Percentiles rank a stretch among this genome's conserved stretches.
These are phyloP conservation scores for Thrips palmi DNA, from an alignment of 1,140 invertebrate species.

Conservation along the genomic window DNA sequence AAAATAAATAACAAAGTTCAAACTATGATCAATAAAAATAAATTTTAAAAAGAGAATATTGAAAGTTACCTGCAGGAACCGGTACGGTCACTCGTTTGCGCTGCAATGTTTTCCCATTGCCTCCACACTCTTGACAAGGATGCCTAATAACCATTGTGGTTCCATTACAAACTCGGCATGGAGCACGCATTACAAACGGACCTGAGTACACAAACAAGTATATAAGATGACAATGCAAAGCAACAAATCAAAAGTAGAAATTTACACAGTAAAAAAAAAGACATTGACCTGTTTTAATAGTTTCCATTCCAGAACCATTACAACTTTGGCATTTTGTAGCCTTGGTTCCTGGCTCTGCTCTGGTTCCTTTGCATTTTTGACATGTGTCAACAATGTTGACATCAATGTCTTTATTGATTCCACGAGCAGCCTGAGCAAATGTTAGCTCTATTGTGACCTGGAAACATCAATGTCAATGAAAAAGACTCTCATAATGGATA, in stretches of 20 bases:
- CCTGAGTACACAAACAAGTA: conserved; percentile 31
- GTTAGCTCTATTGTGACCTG: conserved; percentile 74
- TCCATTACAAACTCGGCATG: conserved; percentile 86
- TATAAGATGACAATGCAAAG: conserved; percentile 7
- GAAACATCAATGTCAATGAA: conserved; percentile 17
- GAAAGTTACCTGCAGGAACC: conserved; percentile 69
- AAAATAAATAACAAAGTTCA: conserved; percentile 12
- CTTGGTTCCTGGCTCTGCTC: conserved; percentile 76
- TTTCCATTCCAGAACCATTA: conserved; percentile 95
- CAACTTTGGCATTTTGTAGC: conserved; percentile 74
- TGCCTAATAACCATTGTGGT: conserved; percentile 69
- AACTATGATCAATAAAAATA: conserved; percentile 7
- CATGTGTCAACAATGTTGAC: conserved; percentile 89
- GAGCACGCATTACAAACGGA: conserved; percentile 93
- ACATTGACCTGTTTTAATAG: conserved; percentile 44
- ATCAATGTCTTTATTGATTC: conserved; percentile 83
- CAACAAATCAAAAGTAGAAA: too few relatives aligned
- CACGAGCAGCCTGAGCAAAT: conserved; percentile 90
- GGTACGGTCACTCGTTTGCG: conserved; percentile 78
- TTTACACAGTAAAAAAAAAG: conserved; percentile 1
- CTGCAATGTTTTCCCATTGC: conserved; percentile 82
- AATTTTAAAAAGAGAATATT: conserved; percentile 4
- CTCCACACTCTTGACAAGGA: conserved; percentile 84
- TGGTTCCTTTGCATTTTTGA: conserved; percentile 65
- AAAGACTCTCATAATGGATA: too few relatives aligned